phyloP scores from a whole-genome alignment of 1,140 invertebrate genomes.

The Caenorhabditis latens region DNA sequence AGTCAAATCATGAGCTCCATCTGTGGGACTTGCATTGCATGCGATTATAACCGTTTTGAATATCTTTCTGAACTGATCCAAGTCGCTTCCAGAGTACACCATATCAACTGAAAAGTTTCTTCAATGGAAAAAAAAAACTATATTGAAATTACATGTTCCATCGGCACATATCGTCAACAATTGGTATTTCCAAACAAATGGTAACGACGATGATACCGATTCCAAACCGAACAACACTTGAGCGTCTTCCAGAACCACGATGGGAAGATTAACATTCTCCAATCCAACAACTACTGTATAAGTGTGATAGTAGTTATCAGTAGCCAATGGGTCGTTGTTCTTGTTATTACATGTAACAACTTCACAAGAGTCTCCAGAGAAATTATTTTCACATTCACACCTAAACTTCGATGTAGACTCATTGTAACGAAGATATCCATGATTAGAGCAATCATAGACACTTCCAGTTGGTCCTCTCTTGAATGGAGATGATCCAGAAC shows the following conservation, averaged over 20 bases:
- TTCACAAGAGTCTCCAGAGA: constrained; percentile 3
- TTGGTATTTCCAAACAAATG: constrained; percentile 33
- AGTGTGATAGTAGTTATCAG: constrained; percentile 4
- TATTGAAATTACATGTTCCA: not conserved
- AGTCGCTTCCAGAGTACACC: not conserved
- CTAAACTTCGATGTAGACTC: not conserved
- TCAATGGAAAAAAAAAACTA: no score
- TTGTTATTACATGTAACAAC: not conserved
- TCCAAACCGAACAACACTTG: not conserved
- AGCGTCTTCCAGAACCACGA: not conserved
- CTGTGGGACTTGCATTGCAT: not conserved
- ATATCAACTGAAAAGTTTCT: not conserved
- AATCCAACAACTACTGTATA: constrained; percentile 1
- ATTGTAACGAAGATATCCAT: not conserved
- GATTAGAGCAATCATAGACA: not conserved
- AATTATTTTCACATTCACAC: not conserved
- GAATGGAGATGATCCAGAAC: not conserved
- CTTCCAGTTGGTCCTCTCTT: not conserved
- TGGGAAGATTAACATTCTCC: not conserved
- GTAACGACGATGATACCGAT: no score
- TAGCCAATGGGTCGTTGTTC: constrained; percentile 2
- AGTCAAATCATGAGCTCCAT: constrained; percentile 4
- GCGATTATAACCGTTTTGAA: not conserved
- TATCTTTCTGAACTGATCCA: not conserved
- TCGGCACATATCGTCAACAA: constrained; percentile 6